Conservation (phyloP, 64 coral and sea anemone genomes). For the Pocillopora damicornis region DNA sequence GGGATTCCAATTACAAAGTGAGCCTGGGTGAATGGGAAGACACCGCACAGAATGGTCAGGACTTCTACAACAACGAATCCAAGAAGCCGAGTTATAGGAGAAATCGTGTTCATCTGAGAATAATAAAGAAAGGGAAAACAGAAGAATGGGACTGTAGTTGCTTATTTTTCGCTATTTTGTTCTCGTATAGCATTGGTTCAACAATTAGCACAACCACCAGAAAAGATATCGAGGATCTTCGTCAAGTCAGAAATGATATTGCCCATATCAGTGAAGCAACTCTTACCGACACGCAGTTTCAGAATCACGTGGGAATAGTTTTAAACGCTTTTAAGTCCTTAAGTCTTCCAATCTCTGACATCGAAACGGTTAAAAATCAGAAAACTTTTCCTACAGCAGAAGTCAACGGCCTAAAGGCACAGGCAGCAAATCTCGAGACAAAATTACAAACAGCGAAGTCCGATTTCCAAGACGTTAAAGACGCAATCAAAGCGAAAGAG, state of each 20-base stretch:
- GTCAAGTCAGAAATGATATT: conserved; percentile 11
- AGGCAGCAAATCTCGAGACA: background rate
- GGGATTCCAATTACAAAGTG: conserved; percentile 15
- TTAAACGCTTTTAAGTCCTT: background rate
- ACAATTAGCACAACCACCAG: background rate
- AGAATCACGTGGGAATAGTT: background rate
- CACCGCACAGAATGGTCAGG: background rate
- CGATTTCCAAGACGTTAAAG: background rate
- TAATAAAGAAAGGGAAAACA: conserved; percentile 8
- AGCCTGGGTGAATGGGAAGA: conserved; percentile 22
- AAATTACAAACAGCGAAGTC: background rate
- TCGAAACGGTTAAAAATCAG: conserved; percentile 26
- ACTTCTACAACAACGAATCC: conserved; percentile 29
- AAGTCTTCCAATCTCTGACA: background rate
- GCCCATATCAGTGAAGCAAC: background rate
- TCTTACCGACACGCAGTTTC: background rate
- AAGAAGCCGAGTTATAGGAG: background rate
- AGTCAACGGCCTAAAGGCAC: background rate
- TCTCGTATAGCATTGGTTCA: conserved; percentile 1
- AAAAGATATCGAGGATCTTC: conserved; percentile 6
- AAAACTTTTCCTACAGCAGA: conserved; percentile 5
- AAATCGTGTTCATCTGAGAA: background rate
- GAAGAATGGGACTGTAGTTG: conserved; percentile 38
- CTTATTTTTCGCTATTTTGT: conserved; percentile 35
- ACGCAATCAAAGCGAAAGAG: background rate